These are phyloP conservation scores for Asteroscopus sphinx DNA, from an alignment of 2,888 invertebrate species.

Conservation along the genomic window DNA sequence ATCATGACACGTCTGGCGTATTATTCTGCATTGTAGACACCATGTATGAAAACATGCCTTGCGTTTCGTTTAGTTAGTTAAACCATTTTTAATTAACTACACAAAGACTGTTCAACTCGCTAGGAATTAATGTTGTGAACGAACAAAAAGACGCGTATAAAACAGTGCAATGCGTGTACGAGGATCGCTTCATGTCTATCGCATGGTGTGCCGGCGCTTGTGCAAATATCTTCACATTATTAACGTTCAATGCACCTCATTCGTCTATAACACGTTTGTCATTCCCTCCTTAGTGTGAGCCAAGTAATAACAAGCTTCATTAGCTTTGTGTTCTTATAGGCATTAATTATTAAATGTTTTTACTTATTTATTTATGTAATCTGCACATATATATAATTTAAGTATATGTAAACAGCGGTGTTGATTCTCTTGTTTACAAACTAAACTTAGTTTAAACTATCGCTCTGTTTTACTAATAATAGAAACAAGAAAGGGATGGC, in stretches of 20 bases:
- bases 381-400: constrained; percentile 20
- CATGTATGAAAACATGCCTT: too few relatives aligned
- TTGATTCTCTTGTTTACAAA: too few relatives aligned
- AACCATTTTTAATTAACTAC: too few relatives aligned
- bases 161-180: constrained; percentile 21
- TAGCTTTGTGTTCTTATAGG: constrained; percentile 21
- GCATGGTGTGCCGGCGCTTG: constrained; percentile 63
- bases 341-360: constrained; percentile 11
- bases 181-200: constrained; percentile 46
- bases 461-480: too few relatives aligned
- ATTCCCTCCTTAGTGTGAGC: constrained; percentile 1
- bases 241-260: constrained; percentile 27
- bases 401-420: constrained; percentile 6
- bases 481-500: too few relatives aligned
- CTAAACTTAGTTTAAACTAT: too few relatives aligned
- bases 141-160: constrained; percentile 42
- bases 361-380: constrained; percentile 26
- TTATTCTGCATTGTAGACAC: too few relatives aligned
- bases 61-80: too few relatives aligned
- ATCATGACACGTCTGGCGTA: too few relatives aligned
- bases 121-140: background rate
- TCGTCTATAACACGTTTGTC: constrained; percentile 13
- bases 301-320: constrained; percentile 11
- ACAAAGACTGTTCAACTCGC: too few relatives aligned
- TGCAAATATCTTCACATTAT: constrained; percentile 43